Conservation (phyloP, 2,113 vertebrate species). For the Tetrao urogallus region DNA sequence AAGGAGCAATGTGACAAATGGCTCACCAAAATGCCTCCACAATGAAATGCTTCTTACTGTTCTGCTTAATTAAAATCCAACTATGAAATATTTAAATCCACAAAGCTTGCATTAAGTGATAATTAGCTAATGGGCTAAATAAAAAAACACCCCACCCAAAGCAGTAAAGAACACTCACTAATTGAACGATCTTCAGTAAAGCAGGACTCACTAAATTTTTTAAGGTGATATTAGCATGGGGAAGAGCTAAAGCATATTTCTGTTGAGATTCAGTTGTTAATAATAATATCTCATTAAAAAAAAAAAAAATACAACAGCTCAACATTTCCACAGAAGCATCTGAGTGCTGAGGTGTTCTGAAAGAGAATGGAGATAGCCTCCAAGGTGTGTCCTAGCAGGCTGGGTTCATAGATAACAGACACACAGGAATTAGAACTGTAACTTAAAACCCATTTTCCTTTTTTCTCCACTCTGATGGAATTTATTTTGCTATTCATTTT, state of each 20-base stretch:
- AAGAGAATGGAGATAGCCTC: background rate
- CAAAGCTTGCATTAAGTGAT: background rate
- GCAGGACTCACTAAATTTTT: background rate
- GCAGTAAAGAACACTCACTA: background rate
- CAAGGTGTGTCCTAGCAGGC: background rate
- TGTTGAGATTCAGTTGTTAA: background rate
- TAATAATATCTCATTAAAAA: background rate
- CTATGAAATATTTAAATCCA: constrained; percentile 6
- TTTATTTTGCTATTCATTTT: background rate
- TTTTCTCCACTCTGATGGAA: background rate
- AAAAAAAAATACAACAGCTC: background rate
- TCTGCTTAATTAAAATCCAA: constrained; percentile 57
- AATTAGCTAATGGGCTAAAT: constrained; percentile 30
- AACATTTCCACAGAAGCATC: background rate
- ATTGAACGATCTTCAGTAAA: background rate
- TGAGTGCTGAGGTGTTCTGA: background rate
- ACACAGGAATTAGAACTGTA: background rate
- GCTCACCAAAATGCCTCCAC: constrained; percentile 33
- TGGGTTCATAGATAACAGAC: background rate
- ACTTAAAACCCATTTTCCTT: background rate
- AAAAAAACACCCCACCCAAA: background rate
- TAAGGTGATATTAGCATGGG: background rate
- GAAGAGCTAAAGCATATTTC: background rate
- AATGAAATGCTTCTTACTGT: constrained; percentile 1
- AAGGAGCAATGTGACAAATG: background rate